Evolutionary conservation across 2,888 invertebrate genomes (phyloP).

Genomic region (Torymus tubicola): DNA sequence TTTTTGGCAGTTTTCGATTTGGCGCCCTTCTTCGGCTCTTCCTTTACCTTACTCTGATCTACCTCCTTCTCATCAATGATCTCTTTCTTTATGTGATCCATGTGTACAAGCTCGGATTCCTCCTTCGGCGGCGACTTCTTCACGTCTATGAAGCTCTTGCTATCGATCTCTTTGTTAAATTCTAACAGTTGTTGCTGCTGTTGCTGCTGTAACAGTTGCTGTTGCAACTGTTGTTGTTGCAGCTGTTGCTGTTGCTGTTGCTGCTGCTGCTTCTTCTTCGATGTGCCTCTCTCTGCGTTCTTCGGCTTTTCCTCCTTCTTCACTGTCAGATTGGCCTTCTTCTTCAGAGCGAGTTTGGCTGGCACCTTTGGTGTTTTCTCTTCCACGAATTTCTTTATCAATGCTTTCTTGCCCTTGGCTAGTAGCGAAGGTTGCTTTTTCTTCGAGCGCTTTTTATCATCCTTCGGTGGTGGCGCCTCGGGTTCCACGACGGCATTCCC

Average conservation of each 20-base stretch:
- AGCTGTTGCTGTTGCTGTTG: too few relatives aligned
- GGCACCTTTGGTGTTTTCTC: conserved; percentile 65
- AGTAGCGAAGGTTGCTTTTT: conserved; percentile 65
- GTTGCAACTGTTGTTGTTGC: too few relatives aligned
- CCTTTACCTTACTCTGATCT: conserved; percentile 50
- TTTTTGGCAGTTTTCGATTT: conserved; percentile 52
- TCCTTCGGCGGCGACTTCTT: conserved; percentile 60
- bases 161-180: conserved; percentile 64
- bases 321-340: conserved; percentile 63
- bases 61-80: conserved; percentile 65
- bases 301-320: conserved; percentile 70
- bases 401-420: conserved; percentile 66
- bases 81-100: conserved; percentile 69
- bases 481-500: conserved; percentile 18
- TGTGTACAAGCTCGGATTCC: conserved; percentile 51
- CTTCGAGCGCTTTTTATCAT: conserved; percentile 59
- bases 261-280: conserved; percentile 64
- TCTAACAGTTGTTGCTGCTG: conserved; percentile 7
- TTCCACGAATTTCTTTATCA: conserved; percentile 69
- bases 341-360: conserved; percentile 68
- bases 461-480: conserved; percentile 32
- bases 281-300: conserved; percentile 66
- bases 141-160: conserved; percentile 59
- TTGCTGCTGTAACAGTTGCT: too few relatives aligned
- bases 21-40: conserved; percentile 65